These are phyloP conservation scores for Engystomops pustulosus DNA, from an alignment of 2,113 vertebrate species.

Conservation along the genomic window DNA sequence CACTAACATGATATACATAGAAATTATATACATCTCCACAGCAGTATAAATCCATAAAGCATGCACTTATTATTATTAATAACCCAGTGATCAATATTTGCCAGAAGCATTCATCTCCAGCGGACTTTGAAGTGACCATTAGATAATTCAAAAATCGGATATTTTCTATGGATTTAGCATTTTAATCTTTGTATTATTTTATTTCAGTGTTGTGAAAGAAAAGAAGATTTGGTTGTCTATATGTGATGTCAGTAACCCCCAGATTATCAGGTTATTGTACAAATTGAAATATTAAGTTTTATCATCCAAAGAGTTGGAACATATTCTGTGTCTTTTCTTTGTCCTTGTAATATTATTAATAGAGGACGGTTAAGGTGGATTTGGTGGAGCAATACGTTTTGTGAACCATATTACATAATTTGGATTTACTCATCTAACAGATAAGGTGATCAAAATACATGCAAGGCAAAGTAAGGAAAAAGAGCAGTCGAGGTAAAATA, in stretches of 20 bases:
- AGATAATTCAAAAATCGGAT: constrained; percentile 27
- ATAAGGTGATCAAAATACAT: no score
- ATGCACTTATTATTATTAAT: no score
- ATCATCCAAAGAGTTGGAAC: background rate
- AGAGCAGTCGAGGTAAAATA: no score
- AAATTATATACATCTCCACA: no score
- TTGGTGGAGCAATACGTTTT: no score
- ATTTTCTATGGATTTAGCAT: background rate
- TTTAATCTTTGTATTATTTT: constrained; percentile 24
- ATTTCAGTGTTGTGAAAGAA: background rate
- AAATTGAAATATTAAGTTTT: background rate
- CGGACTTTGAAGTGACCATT: constrained; percentile 7
- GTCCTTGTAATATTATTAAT: background rate
- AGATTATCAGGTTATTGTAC: constrained; percentile 23
- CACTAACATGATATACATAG: no score
- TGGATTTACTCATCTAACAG: no score
- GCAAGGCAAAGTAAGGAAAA: no score
- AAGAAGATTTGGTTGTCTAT: constrained; percentile 25
- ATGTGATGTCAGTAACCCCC: background rate
- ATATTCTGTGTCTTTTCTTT: background rate
- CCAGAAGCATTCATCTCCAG: background rate
- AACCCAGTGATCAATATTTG: background rate
- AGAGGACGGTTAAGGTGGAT: background rate
- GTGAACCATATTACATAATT: no score
- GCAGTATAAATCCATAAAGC: background rate